phyloP scores from a whole-genome alignment of 2,888 invertebrate genomes.

The Drosophila neoperkinsi region DNA sequence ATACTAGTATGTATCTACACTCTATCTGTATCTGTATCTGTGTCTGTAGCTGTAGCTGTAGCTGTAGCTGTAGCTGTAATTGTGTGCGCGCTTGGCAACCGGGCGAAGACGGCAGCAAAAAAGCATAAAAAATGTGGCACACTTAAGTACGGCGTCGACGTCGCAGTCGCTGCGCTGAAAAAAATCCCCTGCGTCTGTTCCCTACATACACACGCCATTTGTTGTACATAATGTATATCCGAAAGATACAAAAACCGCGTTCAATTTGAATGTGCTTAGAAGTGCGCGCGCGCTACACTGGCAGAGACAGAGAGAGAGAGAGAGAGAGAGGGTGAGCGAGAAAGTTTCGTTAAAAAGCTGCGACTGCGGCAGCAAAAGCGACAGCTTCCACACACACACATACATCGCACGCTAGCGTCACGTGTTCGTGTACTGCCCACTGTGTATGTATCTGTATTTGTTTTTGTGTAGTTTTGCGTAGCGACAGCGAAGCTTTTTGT shows the following conservation, averaged over 20 bases:
- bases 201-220: constrained; percentile 22
- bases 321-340: constrained; percentile 7
- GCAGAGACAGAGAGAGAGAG: constrained; percentile 2
- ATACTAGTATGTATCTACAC: constrained; percentile 40
- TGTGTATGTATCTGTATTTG: constrained; percentile 41
- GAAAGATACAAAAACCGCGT: constrained; percentile 68
- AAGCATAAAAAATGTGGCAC: constrained; percentile 72
- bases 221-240: constrained; percentile 50
- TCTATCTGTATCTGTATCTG: background rate
- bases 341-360: constrained; percentile 75
- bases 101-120: constrained; percentile 34
- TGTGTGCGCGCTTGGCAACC: constrained; percentile 71
- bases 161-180: constrained; percentile 62
- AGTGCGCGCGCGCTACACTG: constrained; percentile 60
- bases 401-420: constrained; percentile 45
- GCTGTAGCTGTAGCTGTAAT: constrained; percentile 32
- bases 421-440: constrained; percentile 52
- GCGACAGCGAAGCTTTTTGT: constrained; percentile 51
- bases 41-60: constrained; percentile 19
- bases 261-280: constrained; percentile 73
- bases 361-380: constrained; percentile 33
- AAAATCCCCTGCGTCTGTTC: constrained; percentile 59
- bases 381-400: constrained; percentile 21
- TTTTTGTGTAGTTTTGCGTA: constrained; percentile 54
- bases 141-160: constrained; percentile 66